Evolutionary conservation across 1,140 invertebrate species (phyloP), one percentile per base, ranked within the genome.

Genomic region (Ptiloglossa arizonensis): DNA sequence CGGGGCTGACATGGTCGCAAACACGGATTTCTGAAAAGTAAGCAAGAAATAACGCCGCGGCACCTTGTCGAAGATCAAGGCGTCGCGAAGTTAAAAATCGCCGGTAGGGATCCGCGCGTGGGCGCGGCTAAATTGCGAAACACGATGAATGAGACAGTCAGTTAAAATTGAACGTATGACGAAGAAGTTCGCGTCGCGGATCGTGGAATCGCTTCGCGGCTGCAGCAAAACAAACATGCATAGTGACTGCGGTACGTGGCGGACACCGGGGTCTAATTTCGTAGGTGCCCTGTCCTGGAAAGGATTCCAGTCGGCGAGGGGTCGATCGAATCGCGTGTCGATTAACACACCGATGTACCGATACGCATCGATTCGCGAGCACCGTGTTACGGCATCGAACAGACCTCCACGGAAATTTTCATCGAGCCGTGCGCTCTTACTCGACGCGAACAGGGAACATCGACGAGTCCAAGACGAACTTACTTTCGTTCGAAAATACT

Each of bases 101-200:
- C 8, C 15, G 3, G 15, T 13, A 44, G 38, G 62, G 27, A 44
- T 22, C 15, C 2, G 0, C 15, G 50, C 35, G 71, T 74, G 38
- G 62, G 62, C 9, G 60, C 27, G 0, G 17, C 24, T 35, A 66
- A 32, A 50, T 70, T 57, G 32, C 74, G 56, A 80, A 68, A 77
- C 57, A 27, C 62, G 44, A 66, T 83, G 82, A 86, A 81, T 82
- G 81, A 82, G 73, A 67, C 67, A 41, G 46, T 52, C 48, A 60
- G 81, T 82, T 82, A 82, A 82, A 82, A 82, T 82, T 82, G 60
- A 63, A 77, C 57, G 15, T 15, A 50, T 82, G 81, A 82, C 81
- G 80, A 82, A 70, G 32, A 27, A 59, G 48, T 24, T 69, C 50
- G 59, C 64, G 41, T 48, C 6, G 60, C 29, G 35, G n/a, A 69